Evolutionary conservation across 2,888 invertebrate genomes (phyloP).

Genomic region (Galeruca laticollis): DNA sequence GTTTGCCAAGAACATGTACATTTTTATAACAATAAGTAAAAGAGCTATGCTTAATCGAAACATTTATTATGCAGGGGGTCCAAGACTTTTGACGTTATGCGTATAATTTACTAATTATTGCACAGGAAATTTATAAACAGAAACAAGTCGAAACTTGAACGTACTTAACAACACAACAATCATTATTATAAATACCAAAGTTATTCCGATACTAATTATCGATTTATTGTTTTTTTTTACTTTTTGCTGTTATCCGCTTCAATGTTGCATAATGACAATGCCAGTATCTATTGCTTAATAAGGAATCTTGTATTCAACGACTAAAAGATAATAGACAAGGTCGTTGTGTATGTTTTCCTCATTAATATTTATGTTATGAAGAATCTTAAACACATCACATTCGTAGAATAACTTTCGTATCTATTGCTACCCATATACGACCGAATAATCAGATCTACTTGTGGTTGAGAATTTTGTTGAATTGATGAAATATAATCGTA

Average conservation of each 20-base stretch:
- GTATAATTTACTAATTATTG: background rate
- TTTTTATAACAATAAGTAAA: no score
- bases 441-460: background rate
- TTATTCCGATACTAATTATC: background rate
- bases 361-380: conserved; percentile 4
- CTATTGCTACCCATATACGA: background rate
- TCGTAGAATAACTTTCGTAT: background rate
- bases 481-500: background rate
- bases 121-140: background rate
- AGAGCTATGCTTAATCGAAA: no score
- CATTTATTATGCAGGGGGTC: no score
- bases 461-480: background rate
- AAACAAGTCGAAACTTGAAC: background rate
- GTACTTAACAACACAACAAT: background rate
- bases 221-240: background rate
- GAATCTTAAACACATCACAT: background rate
- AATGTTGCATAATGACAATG: background rate
- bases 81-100: background rate
- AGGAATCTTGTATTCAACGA: background rate
- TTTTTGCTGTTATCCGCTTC: background rate
- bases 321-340: background rate
- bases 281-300: background rate
- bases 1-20: no score
- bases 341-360: background rate
- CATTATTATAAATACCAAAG: background rate